phyloP scores from a whole-genome alignment of 2,113 vertebrate genomes.

The Chaetura pelagica region DNA sequence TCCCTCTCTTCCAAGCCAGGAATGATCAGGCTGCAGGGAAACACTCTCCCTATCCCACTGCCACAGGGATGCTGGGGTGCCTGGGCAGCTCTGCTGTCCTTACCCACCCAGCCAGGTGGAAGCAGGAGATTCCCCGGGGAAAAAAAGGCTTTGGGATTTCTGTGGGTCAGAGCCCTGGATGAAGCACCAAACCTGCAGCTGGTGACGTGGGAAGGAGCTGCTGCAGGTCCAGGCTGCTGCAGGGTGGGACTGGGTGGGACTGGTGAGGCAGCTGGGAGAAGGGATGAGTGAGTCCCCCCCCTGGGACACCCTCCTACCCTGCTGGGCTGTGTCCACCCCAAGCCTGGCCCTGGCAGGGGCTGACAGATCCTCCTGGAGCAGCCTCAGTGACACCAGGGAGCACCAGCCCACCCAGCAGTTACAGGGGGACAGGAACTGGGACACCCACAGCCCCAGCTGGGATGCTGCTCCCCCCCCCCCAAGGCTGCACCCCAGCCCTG shows the following conservation, averaged over 20 bases:
- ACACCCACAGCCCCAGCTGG: not conserved
- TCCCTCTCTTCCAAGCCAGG: not conserved
- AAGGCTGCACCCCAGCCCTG: not conserved
- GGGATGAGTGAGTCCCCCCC: not conserved
- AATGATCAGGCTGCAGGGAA: not conserved
- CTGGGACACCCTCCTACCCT: not conserved
- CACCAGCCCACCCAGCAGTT: not conserved
- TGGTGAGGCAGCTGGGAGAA: not conserved
- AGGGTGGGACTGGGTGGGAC: not conserved
- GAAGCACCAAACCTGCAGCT: not conserved
- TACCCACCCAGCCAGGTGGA: not conserved
- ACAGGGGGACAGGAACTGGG: not conserved
- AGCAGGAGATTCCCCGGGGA: not conserved
- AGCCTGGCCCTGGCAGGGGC: accelerated
- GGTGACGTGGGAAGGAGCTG: not conserved
- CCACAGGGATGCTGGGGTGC: accelerated
- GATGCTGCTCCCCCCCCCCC: not conserved
- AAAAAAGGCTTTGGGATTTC: not conserved
- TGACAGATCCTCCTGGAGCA: not conserved
- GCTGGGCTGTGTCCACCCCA: not conserved
- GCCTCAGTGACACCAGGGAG: not conserved
- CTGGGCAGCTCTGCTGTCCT: not conserved
- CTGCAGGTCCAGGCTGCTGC: not conserved
- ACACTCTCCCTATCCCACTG: accelerated
- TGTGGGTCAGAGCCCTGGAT: not conserved